These are phyloP conservation scores for Drosophila borborema DNA, from an alignment of 2,888 invertebrate species.

Conservation along the genomic window DNA sequence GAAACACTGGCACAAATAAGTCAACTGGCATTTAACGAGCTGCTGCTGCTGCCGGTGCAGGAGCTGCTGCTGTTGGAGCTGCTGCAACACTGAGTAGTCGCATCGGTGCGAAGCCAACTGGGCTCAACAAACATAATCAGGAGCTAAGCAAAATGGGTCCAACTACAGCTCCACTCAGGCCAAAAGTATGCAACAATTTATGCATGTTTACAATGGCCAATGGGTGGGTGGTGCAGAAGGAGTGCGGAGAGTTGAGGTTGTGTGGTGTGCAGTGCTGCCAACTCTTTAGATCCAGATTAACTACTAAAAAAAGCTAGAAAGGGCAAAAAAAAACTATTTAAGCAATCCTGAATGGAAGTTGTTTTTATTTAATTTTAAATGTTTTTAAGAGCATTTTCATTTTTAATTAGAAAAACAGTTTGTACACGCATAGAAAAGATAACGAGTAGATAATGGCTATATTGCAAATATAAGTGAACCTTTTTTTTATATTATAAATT, in stretches of 20 bases:
- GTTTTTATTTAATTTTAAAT: too few relatives aligned
- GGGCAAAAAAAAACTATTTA: not conserved
- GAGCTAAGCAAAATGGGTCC: constrained; percentile 67
- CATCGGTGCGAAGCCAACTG: constrained; percentile 27
- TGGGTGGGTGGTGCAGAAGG: not conserved
- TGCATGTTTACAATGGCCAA: constrained; percentile 74
- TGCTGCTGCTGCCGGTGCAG: constrained; percentile 11
- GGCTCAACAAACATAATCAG: constrained; percentile 77
- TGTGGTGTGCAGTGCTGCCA: not conserved
- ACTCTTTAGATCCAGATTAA: not conserved
- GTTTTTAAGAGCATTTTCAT: too few relatives aligned
- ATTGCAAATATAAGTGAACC: too few relatives aligned
- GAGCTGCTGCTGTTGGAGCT: not conserved
- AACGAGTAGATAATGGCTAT: too few relatives aligned
- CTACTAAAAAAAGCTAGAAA: not conserved
- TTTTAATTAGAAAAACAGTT: too few relatives aligned
- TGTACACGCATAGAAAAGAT: too few relatives aligned
- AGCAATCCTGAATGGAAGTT: not conserved
- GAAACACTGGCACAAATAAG: constrained; percentile 60
- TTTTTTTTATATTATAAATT: too few relatives aligned
- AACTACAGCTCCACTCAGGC: constrained; percentile 32
- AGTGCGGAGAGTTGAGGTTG: not conserved
- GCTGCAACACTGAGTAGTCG: not conserved
- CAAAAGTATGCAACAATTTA: constrained; percentile 79
- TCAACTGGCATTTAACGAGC: constrained; percentile 69